phyloP scores from a whole-genome alignment of 2,888 invertebrate species.

The Creontiades dilutus region DNA sequence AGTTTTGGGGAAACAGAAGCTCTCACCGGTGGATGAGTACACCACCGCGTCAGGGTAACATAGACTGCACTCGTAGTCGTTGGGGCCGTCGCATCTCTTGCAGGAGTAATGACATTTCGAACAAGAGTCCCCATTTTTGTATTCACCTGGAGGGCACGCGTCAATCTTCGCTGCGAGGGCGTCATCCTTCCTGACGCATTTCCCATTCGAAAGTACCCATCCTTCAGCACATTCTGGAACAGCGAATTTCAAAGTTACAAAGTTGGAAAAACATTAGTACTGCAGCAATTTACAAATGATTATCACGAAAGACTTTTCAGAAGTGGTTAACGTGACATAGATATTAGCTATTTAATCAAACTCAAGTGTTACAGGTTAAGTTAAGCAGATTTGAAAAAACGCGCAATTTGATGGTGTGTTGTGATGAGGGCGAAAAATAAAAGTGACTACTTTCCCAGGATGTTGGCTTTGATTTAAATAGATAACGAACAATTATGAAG shows the following conservation, averaged over 20 bases:
- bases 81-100: constrained; percentile 84
- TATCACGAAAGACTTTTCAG: no score
- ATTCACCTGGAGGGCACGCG: constrained; percentile 71
- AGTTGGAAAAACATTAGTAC: no score
- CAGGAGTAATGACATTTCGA: constrained; percentile 88
- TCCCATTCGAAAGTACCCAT: constrained; percentile 43
- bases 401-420: no score
- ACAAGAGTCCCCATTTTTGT: constrained; percentile 78
- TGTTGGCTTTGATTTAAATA: no score
- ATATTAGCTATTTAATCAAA: no score
- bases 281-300: no score
- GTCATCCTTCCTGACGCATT: constrained; percentile 29
- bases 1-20: constrained; percentile 80
- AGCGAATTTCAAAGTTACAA: not conserved
- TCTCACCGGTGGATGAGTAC: constrained; percentile 74
- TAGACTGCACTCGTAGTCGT: constrained; percentile 84
- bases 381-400: no score
- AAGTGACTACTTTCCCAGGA: no score
- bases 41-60: constrained; percentile 84
- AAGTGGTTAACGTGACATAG: no score
- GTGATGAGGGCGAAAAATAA: no score
- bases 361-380: no score
- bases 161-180: not conserved
- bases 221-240: constrained; percentile 63
- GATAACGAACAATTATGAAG: no score